A percentile compares a stretch with the other conserved stretches of the same genome.
Conservation (phyloP, 2,888 invertebrate species). For the Psylliodes chrysocephalus region DNA sequence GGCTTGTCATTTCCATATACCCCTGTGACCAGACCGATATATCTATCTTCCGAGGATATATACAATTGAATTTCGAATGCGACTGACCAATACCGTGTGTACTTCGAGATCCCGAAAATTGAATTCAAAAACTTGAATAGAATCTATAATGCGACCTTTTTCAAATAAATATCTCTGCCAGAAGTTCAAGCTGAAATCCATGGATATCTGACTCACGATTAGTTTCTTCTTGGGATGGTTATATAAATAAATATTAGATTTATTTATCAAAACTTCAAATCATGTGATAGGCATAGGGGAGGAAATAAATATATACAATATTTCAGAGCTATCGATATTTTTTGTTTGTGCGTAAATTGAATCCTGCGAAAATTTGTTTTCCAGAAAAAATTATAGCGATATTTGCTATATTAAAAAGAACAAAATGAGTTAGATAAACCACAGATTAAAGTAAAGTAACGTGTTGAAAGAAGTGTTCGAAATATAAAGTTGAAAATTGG, state of each 20-base stretch:
- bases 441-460: too few relatives aligned
- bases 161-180: conserved; percentile 48
- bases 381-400: too few relatives aligned
- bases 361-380: too few relatives aligned
- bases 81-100: conserved; percentile 64
- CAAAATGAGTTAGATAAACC: too few relatives aligned
- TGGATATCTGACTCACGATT: conserved; percentile 7
- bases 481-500: too few relatives aligned
- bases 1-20: conserved; percentile 62
- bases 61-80: conserved; percentile 65
- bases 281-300: too few relatives aligned
- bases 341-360: too few relatives aligned
- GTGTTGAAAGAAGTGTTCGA: too few relatives aligned
- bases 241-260: conserved; percentile 3
- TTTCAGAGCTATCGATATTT: too few relatives aligned
- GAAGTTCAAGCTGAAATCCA: conserved; percentile 34
- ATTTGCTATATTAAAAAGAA: too few relatives aligned
- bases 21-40: conserved; percentile 60
- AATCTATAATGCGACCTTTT: conserved; percentile 62
- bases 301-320: too few relatives aligned
- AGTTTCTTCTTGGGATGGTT: conserved; percentile 5
- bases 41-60: conserved; percentile 63
- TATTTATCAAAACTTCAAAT: background rate
- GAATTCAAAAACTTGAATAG: conserved; percentile 66
- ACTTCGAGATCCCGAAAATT: conserved; percentile 65